phyloP scores from a whole-genome alignment of 2,113 vertebrate genomes.

The Toxotes chatareus region DNA sequence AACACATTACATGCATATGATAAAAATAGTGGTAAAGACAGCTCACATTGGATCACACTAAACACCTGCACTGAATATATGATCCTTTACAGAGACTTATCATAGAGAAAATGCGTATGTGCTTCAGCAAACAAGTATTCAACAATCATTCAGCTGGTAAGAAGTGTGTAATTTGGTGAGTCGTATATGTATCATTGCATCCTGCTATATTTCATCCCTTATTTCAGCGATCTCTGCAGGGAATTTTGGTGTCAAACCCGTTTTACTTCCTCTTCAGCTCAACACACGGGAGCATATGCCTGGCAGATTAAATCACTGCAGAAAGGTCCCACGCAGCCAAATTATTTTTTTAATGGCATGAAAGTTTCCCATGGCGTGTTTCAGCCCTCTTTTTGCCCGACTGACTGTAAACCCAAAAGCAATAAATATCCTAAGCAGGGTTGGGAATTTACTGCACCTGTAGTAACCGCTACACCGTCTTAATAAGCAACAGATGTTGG shows the following conservation, averaged over 20 bases:
- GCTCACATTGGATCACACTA: neutral
- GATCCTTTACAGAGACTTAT: neutral
- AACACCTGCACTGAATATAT: neutral
- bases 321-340: conserved; percentile 65
- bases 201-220: neutral
- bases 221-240: neutral
- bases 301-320: conserved; percentile 63
- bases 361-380: conserved; percentile 71
- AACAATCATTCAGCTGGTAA: neutral
- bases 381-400: conserved; percentile 48
- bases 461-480: conserved; percentile 69
- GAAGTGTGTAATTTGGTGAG: neutral
- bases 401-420: conserved; percentile 77
- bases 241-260: conserved; percentile 22
- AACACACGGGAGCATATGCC: conserved; percentile 53
- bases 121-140: neutral
- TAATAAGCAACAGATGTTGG: conserved; percentile 84
- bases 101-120: neutral
- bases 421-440: conserved; percentile 82
- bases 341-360: conserved; percentile 76
- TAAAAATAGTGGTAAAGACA: neutral
- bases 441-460: conserved; percentile 86
- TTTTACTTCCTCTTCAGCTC: conserved; percentile 23
- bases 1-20: neutral
- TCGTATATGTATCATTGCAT: neutral